Conservation (phyloP, 2,888 invertebrate genomes). For the Phaedon cochleariae region DNA sequence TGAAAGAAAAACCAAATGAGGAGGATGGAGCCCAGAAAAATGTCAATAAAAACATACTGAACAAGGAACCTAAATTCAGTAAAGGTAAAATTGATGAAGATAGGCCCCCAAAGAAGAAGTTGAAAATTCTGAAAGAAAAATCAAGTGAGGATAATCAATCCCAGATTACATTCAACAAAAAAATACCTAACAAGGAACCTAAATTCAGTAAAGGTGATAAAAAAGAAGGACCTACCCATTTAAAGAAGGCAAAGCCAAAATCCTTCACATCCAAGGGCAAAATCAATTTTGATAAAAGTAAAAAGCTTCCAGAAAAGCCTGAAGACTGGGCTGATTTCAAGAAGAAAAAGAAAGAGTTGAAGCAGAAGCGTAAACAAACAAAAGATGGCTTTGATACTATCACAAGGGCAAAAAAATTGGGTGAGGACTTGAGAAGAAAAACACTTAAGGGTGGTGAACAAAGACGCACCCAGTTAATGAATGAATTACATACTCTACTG, state of each 20-base stretch:
- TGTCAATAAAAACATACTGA: too few relatives aligned
- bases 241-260: slow-evolving; percentile 34
- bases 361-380: slow-evolving; percentile 71
- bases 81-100: slow-evolving; percentile 10
- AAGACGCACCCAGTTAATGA: slow-evolving; percentile 68
- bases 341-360: slow-evolving; percentile 77
- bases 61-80: slow-evolving; percentile 10
- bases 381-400: slow-evolving; percentile 64
- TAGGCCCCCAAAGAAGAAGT: slow-evolving; percentile 25
- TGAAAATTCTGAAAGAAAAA: slow-evolving; percentile 7
- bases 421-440: slow-evolving; percentile 66
- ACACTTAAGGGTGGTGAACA: slow-evolving; percentile 65
- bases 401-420: slow-evolving; percentile 67
- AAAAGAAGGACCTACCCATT: slow-evolving; percentile 9
- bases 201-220: slow-evolving; percentile 11
- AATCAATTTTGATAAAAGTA: slow-evolving; percentile 26
- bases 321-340: slow-evolving; percentile 80
- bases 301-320: slow-evolving; percentile 48
- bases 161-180: too few relatives aligned
- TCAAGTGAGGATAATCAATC: background rate
- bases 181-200: slow-evolving; percentile 9
- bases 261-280: slow-evolving; percentile 28
- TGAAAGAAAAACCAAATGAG: background rate
- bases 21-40: too few relatives aligned
- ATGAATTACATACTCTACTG: slow-evolving; percentile 71